Conservation (phyloP, 2,888 invertebrate species). For the Coleophora flavipennella region DNA sequence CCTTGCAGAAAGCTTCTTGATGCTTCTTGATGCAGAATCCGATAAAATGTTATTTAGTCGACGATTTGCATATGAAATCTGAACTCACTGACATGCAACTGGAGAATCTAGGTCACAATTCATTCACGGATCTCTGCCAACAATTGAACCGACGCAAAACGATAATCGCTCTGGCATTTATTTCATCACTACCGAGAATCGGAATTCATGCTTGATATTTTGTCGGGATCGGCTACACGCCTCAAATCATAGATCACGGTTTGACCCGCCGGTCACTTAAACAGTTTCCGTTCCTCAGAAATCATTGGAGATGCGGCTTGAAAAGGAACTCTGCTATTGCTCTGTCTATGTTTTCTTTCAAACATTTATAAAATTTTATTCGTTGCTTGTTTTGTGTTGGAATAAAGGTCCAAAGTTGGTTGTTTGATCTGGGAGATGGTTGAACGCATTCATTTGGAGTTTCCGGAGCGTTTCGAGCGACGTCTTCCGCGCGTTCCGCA, state of each 20-base stretch:
- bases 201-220: constrained; percentile 34
- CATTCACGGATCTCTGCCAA: constrained; percentile 43
- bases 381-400: no score
- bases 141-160: constrained; percentile 38
- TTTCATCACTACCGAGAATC: constrained; percentile 27
- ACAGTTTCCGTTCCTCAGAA: constrained; percentile 2
- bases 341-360: background rate
- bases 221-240: constrained; percentile 23
- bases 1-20: no score
- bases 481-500: constrained; percentile 40
- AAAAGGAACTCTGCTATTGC: background rate
- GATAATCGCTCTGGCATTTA: constrained; percentile 46
- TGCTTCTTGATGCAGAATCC: no score
- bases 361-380: no score
- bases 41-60: no score
- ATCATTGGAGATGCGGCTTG: constrained; percentile 1
- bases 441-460: constrained; percentile 17
- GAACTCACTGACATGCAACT: constrained; percentile 11
- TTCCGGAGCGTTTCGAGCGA: constrained; percentile 22
- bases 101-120: constrained; percentile 40
- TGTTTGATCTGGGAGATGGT: constrained; percentile 21
- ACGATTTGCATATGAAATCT: background rate
- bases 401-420: constrained; percentile 3
- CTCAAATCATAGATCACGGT: constrained; percentile 44
- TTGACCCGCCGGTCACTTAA: constrained; percentile 17